Percentiles rank a stretch among this genome's conserved stretches.
phyloP scores from a whole-genome alignment of 2,888 invertebrate species.

The Labia minor region DNA sequence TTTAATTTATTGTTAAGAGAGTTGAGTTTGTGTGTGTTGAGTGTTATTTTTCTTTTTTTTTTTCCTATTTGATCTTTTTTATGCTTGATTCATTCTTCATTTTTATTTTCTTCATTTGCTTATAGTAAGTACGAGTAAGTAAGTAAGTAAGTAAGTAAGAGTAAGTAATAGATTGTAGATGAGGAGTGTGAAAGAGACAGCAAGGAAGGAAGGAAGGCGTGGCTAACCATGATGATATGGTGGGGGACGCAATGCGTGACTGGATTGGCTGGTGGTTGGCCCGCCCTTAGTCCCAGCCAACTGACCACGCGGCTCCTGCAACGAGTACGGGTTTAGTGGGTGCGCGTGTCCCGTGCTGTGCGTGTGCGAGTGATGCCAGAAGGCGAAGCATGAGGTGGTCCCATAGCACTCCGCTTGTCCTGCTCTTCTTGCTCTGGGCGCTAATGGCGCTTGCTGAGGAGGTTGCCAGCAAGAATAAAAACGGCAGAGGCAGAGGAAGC shows the following conservation, averaged over 20 bases:
- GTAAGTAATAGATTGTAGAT: no score
- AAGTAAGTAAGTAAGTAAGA: no score
- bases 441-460: constrained; percentile 39
- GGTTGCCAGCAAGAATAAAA: constrained; percentile 41
- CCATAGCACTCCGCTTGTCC: constrained; percentile 31
- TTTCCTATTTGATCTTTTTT: no score
- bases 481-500: constrained; percentile 71
- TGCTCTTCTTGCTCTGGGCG: constrained; percentile 41
- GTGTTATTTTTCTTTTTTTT: no score
- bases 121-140: no score
- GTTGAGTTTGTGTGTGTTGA: no score
- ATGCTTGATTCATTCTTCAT: no score
- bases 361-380: neutral
- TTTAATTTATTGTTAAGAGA: no score
- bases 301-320: neutral
- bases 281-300: neutral
- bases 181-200: neutral
- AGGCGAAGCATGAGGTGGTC: constrained; percentile 27
- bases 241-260: neutral
- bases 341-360: neutral
- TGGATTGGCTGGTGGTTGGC: neutral
- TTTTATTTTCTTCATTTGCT: no score
- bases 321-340: neutral
- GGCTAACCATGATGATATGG: neutral
- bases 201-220: neutral